Percentiles rank a stretch among this genome's conserved stretches.
These are phyloP conservation scores for Achatina immaculata DNA, from an alignment of 1,140 invertebrate genomes.

Conservation along the genomic window DNA sequence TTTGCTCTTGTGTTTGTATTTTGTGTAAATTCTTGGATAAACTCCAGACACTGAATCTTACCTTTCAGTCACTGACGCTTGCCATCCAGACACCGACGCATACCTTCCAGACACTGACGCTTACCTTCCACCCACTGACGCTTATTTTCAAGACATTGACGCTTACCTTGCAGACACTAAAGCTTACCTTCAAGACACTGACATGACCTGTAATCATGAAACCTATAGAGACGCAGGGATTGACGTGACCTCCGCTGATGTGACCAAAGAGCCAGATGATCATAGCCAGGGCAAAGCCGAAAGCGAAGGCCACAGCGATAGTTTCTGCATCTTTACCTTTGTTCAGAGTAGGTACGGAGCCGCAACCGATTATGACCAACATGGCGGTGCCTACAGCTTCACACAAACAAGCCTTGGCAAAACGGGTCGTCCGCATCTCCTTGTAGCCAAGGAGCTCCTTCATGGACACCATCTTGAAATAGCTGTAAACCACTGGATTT, in stretches of 20 bases:
- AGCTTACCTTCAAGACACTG: slow-evolving; percentile 12
- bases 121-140: no score
- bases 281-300: slow-evolving; percentile 67
- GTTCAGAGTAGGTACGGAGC: slow-evolving; percentile 75
- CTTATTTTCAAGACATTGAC: no score
- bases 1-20: no score
- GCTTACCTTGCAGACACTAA: background rate
- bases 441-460: background rate
- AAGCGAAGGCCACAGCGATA: slow-evolving; percentile 58
- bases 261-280: slow-evolving; percentile 78
- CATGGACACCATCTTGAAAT: background rate
- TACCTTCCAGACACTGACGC: no score
- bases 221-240: slow-evolving; percentile 87
- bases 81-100: no score
- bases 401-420: slow-evolving; percentile 70
- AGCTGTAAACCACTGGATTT: no score
- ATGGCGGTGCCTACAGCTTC: slow-evolving; percentile 89
- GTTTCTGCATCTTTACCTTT: slow-evolving; percentile 53
- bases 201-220: slow-evolving; percentile 73
- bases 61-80: no score
- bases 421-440: background rate
- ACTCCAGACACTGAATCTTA: no score
- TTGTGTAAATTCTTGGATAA: no score
- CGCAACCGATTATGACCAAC: slow-evolving; percentile 87
- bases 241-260: slow-evolving; percentile 89